phyloP scores from a whole-genome alignment of 2,888 invertebrate species.

The Nudaria mundana region DNA sequence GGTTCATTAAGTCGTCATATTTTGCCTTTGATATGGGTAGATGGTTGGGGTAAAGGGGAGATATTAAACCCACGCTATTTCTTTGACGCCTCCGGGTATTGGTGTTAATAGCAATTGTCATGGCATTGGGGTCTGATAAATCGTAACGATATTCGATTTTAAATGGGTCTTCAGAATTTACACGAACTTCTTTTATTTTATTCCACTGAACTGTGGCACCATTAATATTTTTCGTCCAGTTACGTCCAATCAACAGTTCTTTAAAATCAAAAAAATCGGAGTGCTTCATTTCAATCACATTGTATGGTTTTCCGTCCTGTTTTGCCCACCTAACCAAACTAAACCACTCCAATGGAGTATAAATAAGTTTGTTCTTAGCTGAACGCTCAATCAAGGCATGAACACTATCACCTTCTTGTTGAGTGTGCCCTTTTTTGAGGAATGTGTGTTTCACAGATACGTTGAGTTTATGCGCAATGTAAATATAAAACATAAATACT shows the following conservation, averaged over 20 bases:
- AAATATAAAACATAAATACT: neutral
- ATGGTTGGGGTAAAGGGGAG: neutral
- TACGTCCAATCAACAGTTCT: neutral
- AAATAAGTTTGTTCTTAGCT: conserved; percentile 15
- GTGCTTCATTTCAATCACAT: conserved; percentile 3
- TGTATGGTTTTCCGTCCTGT: conserved; percentile 9
- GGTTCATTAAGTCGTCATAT: neutral
- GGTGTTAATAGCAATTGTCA: neutral
- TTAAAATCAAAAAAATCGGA: conserved; percentile 1
- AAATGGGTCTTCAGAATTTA: neutral
- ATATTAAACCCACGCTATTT: neutral
- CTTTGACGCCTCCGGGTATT: too few species aligned
- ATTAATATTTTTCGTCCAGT: conserved; percentile 5
- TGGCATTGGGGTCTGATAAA: neutral
- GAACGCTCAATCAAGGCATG: conserved; percentile 23
- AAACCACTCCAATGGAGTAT: conserved; percentile 13
- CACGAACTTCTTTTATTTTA: neutral
- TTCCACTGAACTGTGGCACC: neutral
- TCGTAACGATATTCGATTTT: neutral
- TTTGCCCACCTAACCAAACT: conserved; percentile 8
- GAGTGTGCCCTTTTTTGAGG: conserved; percentile 32
- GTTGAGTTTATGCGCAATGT: neutral
- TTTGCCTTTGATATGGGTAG: neutral
- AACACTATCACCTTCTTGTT: conserved; percentile 33
- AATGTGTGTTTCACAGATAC: conserved; percentile 22